Conservation (phyloP, 2,888 invertebrate species). For the Netelia melanura region DNA sequence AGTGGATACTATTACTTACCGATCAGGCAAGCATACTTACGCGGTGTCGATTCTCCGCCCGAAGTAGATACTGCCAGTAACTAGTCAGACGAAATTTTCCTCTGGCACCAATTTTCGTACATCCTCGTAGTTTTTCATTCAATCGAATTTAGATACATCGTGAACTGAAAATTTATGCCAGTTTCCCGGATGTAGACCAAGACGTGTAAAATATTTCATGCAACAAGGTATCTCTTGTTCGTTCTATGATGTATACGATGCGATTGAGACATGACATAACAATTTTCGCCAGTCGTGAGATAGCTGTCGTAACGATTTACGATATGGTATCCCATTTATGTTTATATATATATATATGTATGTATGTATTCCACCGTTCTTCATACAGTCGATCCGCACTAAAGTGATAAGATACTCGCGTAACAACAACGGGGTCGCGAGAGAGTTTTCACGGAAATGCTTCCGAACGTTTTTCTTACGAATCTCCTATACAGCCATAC, state of each 20-base stretch:
- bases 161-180: neutral
- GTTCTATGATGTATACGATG: slow-evolving; percentile 45
- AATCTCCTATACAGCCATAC: neutral
- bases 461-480: slow-evolving; percentile 12
- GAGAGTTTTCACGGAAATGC: slow-evolving; percentile 34
- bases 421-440: slow-evolving; percentile 25
- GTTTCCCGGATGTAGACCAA: slow-evolving; percentile 28
- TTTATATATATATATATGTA: neutral
- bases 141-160: neutral
- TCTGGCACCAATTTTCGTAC: neutral
- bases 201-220: slow-evolving; percentile 55
- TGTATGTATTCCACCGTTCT: slow-evolving; percentile 27
- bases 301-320: slow-evolving; percentile 64
- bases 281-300: slow-evolving; percentile 55
- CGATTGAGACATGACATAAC: slow-evolving; percentile 61
- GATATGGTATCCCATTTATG: slow-evolving; percentile 27
- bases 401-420: slow-evolving; percentile 19
- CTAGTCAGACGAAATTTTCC: neutral
- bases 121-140: neutral
- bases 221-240: slow-evolving; percentile 11
- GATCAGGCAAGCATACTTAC: neutral
- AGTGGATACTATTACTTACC: neutral
- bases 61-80: neutral
- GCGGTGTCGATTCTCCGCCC: neutral
- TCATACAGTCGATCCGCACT: slow-evolving; percentile 18